Evolutionary conservation across 2,797 vertebrate genomes (phyloP).

Genomic region (Scomberomorus guttatus): DNA sequence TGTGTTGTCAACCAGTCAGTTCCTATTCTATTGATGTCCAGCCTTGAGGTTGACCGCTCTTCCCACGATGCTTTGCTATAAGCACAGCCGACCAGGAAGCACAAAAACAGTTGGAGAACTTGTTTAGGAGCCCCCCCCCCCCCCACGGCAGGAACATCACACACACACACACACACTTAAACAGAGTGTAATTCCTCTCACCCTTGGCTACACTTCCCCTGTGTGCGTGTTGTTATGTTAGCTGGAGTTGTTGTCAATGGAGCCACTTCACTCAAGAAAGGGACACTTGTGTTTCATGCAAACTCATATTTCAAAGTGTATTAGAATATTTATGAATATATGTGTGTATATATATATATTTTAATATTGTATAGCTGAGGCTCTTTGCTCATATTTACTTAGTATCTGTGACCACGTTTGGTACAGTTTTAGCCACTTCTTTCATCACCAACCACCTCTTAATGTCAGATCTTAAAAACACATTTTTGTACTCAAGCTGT

Average conservation of each 20-base stretch:
- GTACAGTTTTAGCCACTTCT: neutral
- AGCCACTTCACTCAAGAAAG: slow-evolving; percentile 16
- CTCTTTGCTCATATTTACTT: neutral
- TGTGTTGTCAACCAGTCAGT: slow-evolving; percentile 38
- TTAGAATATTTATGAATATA: slow-evolving; percentile 4
- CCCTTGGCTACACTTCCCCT: slow-evolving; percentile 33
- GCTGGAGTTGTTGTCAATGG: slow-evolving; percentile 52
- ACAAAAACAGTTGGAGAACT: slow-evolving; percentile 48
- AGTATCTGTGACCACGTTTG: neutral
- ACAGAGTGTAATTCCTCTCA: slow-evolving; percentile 39
- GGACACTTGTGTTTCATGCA: neutral
- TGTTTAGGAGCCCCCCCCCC: slow-evolving; percentile 46
- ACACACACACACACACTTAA: slow-evolving; percentile 15
- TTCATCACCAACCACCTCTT: neutral
- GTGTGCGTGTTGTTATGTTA: slow-evolving; percentile 54
- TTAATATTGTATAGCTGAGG: too few species aligned
- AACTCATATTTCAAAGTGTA: neutral
- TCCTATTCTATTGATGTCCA: slow-evolving; percentile 59
- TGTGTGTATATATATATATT: neutral
- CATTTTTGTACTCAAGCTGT: neutral
- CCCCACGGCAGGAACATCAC: slow-evolving; percentile 1
- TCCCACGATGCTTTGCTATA: slow-evolving; percentile 57
- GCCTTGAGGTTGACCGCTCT: slow-evolving; percentile 54
- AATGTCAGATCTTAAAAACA: neutral
- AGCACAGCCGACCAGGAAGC: slow-evolving; percentile 36